Base-by-base conservation (phyloP, 2,113 vertebrate species). In the Anolis sagrei region DNA sequence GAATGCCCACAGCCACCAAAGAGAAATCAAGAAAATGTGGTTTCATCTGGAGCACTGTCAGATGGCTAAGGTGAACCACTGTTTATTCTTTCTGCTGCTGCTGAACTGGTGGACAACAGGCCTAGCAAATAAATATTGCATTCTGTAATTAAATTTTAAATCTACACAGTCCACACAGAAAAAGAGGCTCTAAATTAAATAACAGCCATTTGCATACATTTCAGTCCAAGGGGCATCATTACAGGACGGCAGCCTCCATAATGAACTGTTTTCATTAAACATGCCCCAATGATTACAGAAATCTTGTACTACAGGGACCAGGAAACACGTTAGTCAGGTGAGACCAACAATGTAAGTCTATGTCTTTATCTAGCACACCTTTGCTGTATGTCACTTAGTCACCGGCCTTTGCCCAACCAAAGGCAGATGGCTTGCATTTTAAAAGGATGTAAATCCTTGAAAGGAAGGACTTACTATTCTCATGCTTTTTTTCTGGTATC, bases 121-220 rank as follows among this genome's bases (percentile, higher is more conserved):
- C 23, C 19, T 86, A 48, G 23, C 76, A 54, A n/a, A 91, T 84
- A 93, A 95, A 91, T 89, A 92, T 79, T 93, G 72, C 82, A 91
- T 83, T 93, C 93, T 79, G 29, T 92, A 93, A 95, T 94, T 95
- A 94, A 89, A 88, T 94, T 92, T 95, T 85, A 89, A 84, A 93
- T 91, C 89, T 94, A 87, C 84, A 92, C 94, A 83, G 81, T 86
- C 51, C 2, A 9, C 2, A 1, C 84, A 89, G 81, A 85, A 92
- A 94, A 92, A 83, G 18, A 64, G 13, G 54, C 13, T 90, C 25
- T 89, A 91, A 94, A 93, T 93, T 89, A 94, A 95, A 92, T 84
- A 94, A 92, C 76, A 82, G 80, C 90, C 44, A 93, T 95, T 94
- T 95, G 75, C 93, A 92, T 92, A 85, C 16, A 86, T 76, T 92